These are phyloP conservation scores for Etheostoma cragini DNA, from an alignment of 2,113 vertebrate species.

Conservation along the genomic window DNA sequence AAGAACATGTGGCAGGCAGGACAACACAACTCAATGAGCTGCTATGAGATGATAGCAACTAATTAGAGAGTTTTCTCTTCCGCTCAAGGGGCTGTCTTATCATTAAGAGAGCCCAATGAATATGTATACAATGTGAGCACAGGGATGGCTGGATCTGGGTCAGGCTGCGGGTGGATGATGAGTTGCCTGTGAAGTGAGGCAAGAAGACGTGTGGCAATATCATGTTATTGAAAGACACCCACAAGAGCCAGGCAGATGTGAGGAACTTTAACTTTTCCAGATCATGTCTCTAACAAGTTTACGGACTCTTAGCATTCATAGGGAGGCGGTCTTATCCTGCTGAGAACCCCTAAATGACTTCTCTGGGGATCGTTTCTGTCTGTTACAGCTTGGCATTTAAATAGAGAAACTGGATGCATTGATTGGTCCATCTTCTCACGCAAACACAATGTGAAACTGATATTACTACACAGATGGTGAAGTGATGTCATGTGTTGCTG, in stretches of 20 bases:
- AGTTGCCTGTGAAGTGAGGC: conserved; percentile 58
- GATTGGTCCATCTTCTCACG: conserved; percentile 39
- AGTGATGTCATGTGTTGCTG: conserved; percentile 3
- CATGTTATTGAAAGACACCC: conserved; percentile 42
- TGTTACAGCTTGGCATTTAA: conserved; percentile 67
- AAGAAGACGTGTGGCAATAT: conserved; percentile 42
- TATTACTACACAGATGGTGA: conserved; percentile 18
- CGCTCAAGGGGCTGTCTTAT: conserved; percentile 58
- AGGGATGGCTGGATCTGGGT: conserved; percentile 72
- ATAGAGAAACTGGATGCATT: conserved; percentile 47
- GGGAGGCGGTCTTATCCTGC: conserved; percentile 34
- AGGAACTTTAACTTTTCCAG: conserved; percentile 57
- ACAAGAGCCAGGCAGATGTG: conserved; percentile 51
- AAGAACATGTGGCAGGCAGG: conserved; percentile 42
- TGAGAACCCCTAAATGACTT: conserved; percentile 62
- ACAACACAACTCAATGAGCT: conserved; percentile 51
- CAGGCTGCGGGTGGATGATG: conserved; percentile 66
- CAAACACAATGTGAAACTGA: conserved; percentile 48
- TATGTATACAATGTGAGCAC: conserved; percentile 70
- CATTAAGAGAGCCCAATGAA: conserved; percentile 71
- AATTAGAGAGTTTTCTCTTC: conserved; percentile 75
- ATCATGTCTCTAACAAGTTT: conserved; percentile 62
- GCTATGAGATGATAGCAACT: conserved; percentile 61
- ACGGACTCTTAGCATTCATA: conserved; percentile 54
- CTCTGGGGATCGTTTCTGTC: conserved; percentile 62